Percentiles rank a stretch among this genome's conserved stretches.
These are phyloP conservation scores for Phengaris alcon DNA, from an alignment of 2,888 invertebrate species.

Conservation along the genomic window DNA sequence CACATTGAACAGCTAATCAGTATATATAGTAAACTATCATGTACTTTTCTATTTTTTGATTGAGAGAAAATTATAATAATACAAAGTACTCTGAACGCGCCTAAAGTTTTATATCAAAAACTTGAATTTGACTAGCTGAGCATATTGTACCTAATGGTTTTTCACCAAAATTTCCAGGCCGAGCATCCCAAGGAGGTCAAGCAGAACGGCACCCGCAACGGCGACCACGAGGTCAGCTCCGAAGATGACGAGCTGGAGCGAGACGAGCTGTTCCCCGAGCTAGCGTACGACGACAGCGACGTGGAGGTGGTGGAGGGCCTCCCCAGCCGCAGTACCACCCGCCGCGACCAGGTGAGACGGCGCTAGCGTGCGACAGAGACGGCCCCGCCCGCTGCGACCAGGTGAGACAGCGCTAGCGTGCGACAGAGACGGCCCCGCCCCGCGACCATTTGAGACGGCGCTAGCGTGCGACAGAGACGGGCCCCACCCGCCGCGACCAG, in stretches of 20 bases:
- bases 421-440: not conserved
- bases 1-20: too few relatives aligned
- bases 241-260: conserved; percentile 48
- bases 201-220: conserved; percentile 59
- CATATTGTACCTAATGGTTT: too few relatives aligned
- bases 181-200: conserved; percentile 42
- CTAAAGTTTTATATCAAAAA: too few relatives aligned
- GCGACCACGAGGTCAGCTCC: conserved; percentile 54
- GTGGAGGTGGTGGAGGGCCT: conserved; percentile 56
- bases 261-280: conserved; percentile 72
- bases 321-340: conserved; percentile 61
- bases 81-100: too few relatives aligned
- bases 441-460: not conserved
- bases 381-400: not conserved
- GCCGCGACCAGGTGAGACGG: conserved; percentile 67
- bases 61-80: too few relatives aligned
- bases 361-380: not conserved
- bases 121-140: too few relatives aligned
- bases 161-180: not conserved
- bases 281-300: conserved; percentile 70
- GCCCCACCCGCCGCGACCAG: not conserved
- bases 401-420: too few relatives aligned
- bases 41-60: too few relatives aligned
- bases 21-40: too few relatives aligned
- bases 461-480: too few relatives aligned